Conservation (phyloP, 2,113 vertebrate species). For the Cettia cetti region DNA sequence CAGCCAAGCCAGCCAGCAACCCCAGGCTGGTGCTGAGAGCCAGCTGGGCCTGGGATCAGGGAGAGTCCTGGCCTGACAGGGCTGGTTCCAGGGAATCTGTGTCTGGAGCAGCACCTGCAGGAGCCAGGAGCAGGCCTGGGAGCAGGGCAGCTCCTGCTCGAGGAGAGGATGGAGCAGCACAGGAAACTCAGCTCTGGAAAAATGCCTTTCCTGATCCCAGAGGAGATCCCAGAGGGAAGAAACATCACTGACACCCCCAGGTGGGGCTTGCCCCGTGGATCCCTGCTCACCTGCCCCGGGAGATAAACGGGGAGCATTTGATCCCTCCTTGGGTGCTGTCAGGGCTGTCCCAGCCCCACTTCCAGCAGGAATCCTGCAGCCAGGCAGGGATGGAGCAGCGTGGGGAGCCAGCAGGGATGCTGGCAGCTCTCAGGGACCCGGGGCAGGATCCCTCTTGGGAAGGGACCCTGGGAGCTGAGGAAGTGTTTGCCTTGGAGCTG, state of each 20-base stretch:
- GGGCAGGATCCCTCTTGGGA: not conserved
- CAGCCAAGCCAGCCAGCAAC: not conserved
- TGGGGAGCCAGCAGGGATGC: not conserved
- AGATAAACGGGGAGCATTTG: not conserved
- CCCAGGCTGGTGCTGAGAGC: too few species aligned
- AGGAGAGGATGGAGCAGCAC: not conserved
- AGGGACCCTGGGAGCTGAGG: not conserved
- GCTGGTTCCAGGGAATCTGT: not conserved
- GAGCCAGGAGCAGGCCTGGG: not conserved
- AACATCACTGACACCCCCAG: not conserved
- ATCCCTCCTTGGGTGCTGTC: not conserved
- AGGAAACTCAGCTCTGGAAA: not conserved
- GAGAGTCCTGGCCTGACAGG: not conserved
- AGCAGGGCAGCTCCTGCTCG: too few species aligned
- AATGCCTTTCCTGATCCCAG: not conserved
- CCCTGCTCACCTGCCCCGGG: not conserved
- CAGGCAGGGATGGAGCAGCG: not conserved
- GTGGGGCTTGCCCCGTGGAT: too few species aligned
- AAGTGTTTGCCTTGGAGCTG: not conserved
- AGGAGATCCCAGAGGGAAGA: not conserved
- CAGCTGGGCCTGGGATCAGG: not conserved
- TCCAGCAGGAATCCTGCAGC: not conserved
- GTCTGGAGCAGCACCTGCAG: not conserved
- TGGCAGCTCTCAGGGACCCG: too few species aligned
- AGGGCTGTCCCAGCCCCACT: not conserved